Conservation (phyloP, 92 coral and sea anemone genomes). For the Paramuricea clavata region DNA sequence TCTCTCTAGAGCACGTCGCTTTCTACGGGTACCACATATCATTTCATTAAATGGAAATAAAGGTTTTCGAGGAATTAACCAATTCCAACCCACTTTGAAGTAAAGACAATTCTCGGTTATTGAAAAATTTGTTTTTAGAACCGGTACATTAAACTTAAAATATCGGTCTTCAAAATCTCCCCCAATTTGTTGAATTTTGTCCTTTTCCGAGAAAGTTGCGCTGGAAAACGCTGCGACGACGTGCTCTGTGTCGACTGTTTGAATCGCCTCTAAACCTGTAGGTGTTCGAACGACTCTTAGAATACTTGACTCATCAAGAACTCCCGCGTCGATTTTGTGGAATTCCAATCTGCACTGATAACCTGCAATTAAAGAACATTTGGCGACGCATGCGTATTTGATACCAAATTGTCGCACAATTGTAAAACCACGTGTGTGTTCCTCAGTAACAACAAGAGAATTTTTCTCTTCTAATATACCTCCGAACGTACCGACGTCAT, state of each 20-base stretch:
- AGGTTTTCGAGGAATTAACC: slow-evolving; percentile 68
- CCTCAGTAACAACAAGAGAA: slow-evolving; percentile 69
- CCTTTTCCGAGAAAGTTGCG: slow-evolving; percentile 86
- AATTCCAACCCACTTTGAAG: slow-evolving; percentile 69
- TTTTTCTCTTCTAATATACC: slow-evolving; percentile 72
- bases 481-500: slow-evolving; percentile 75
- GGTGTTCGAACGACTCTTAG: slow-evolving; percentile 91
- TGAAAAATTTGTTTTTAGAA: slow-evolving; percentile 82
- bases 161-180: slow-evolving; percentile 72
- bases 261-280: slow-evolving; percentile 87
- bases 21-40: slow-evolving; percentile 69
- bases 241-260: slow-evolving; percentile 66
- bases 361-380: slow-evolving; percentile 83
- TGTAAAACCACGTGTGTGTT: slow-evolving; percentile 83
- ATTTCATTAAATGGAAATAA: slow-evolving; percentile 79
- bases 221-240: slow-evolving; percentile 82
- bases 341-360: slow-evolving; percentile 93
- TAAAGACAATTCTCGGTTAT: slow-evolving; percentile 82
- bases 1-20: slow-evolving; percentile 43
- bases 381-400: slow-evolving; percentile 82
- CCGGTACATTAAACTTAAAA: slow-evolving; percentile 79
- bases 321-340: slow-evolving; percentile 70
- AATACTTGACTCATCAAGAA: slow-evolving; percentile 75
- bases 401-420: slow-evolving; percentile 84
- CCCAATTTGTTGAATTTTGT: slow-evolving; percentile 61